Conservation (phyloP, 1,140 invertebrate genomes). For the Archegozetes longisetosus region DNA sequence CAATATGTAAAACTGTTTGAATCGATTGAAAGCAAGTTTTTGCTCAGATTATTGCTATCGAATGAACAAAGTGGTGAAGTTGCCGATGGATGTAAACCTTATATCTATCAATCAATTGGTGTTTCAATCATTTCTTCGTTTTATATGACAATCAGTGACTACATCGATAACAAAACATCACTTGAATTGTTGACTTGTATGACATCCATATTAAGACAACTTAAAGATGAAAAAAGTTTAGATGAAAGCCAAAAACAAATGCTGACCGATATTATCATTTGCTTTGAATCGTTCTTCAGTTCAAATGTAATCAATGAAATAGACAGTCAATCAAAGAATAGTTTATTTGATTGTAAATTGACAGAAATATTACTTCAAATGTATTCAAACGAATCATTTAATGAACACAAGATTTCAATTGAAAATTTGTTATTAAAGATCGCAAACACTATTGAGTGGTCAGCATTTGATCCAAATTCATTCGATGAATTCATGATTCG, state of each 20-base stretch:
- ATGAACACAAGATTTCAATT: background rate
- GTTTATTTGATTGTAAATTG: background rate
- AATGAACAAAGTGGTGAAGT: background rate
- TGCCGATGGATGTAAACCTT: background rate
- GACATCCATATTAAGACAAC: background rate
- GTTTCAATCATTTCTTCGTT: background rate
- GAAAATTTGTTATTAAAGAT: background rate
- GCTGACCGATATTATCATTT: background rate
- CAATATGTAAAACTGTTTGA: background rate
- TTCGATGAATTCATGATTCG: background rate
- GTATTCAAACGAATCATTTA: background rate
- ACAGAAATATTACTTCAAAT: background rate
- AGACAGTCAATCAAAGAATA: background rate
- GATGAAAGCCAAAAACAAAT: background rate
- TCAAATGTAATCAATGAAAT: background rate
- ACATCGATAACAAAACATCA: background rate
- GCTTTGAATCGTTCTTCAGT: background rate
- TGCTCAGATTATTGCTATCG: background rate
- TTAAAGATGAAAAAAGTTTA: background rate
- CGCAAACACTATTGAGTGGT: background rate
- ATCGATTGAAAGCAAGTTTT: background rate
- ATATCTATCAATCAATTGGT: background rate
- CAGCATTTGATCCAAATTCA: background rate
- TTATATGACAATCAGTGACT: background rate
- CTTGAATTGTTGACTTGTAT: background rate